These are phyloP conservation scores for Odontophorus gujanensis DNA, from an alignment of 2,113 vertebrate genomes.

Conservation along the genomic window DNA sequence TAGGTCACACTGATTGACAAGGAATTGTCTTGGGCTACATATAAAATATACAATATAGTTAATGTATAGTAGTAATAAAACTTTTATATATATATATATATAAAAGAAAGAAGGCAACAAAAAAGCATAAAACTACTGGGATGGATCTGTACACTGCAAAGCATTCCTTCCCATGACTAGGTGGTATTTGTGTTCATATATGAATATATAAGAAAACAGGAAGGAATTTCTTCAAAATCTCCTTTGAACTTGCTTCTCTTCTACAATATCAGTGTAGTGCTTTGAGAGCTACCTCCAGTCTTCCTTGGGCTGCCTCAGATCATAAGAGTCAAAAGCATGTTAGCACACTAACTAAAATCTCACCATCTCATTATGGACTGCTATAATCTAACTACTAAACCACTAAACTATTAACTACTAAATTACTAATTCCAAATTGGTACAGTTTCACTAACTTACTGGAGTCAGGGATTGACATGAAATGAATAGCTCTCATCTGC, in stretches of 20 bases:
- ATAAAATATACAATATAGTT: too few species aligned
- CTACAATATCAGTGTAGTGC: not conserved
- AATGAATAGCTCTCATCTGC: not conserved
- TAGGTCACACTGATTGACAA: too few species aligned
- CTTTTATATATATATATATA: too few species aligned
- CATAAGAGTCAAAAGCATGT: not conserved
- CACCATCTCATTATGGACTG: not conserved
- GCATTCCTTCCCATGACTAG: not conserved
- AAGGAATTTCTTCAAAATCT: not conserved
- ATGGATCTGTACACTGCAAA: not conserved
- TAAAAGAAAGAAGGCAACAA: too few species aligned
- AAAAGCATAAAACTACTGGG: too few species aligned
- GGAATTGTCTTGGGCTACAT: too few species aligned
- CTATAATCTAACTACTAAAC: too few species aligned
- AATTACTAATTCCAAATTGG: not conserved
- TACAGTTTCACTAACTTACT: not conserved
- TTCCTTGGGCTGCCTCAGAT: not conserved
- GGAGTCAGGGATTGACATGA: not conserved
- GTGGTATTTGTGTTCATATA: not conserved
- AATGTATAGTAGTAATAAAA: too few species aligned
- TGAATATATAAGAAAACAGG: not conserved
- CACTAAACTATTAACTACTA: too few species aligned
- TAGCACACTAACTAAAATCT: not conserved
- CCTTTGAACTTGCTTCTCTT: not conserved
- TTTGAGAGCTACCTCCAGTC: not conserved